Base-by-base conservation (phyloP, 1,140 invertebrate species). In the Lerema accius region DNA sequence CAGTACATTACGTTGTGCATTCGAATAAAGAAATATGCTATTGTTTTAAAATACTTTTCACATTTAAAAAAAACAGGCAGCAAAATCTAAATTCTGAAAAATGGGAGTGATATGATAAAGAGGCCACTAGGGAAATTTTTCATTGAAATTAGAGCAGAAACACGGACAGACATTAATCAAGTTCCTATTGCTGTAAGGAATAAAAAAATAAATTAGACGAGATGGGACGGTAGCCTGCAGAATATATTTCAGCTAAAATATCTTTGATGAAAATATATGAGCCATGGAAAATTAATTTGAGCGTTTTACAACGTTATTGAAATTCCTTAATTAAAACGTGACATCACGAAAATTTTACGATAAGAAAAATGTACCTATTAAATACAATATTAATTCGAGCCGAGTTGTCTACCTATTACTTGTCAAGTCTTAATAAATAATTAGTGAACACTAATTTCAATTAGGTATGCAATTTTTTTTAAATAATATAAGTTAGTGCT, bases 111-210 rank as follows among this genome's bases (percentile, higher is more conserved):
- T 63, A 62, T 51, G n/a, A n/a, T n/a, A n/a, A n/a, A n/a, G n/a
- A 43, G 61, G 76, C 67, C 84, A 67, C 79, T 23, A 49, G 84
- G 84, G 84, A 84, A 86, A 86, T 86, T 86, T 86, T 86, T 86
- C 79, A 83, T 81, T 84, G 76, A 78, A 83, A 86, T 80, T 80
- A 75, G 75, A 76, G 59, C 71, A 65, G 71, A 71, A 81, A 78
- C 66, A 72, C 59, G 66, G 67, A 69, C 68, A 66, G 64, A 68
- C 76, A 82, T 86, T 84, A 80, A 84, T 86, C 81, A 84, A 67
- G 69, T 62, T 58, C 49, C 17, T 14, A 51, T 16, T 32, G 46
- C 55, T 51, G 64, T 49, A 45, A 62, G 45, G 53, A 39, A 67
- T 53, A 70, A 73, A 76, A 76, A 82, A 75, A 78, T 72, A 74